Evolutionary conservation across 2,888 invertebrate species (phyloP).

Genomic region (Oscheius sp.): DNA sequence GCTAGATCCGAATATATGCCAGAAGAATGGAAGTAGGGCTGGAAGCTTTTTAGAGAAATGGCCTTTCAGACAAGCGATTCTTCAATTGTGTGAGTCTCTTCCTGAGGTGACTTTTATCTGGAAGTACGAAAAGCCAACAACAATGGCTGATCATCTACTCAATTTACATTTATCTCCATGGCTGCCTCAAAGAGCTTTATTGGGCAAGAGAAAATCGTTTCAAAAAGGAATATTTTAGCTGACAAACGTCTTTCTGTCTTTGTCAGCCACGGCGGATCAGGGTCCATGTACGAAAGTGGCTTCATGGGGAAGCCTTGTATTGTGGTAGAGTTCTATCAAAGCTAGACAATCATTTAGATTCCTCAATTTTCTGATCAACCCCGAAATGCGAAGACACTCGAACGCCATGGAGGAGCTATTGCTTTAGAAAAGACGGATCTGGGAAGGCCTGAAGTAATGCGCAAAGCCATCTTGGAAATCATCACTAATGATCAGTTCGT

Average conservation of each 20-base stretch:
- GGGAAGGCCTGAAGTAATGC: constrained; percentile 18
- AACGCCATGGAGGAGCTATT: constrained; percentile 41
- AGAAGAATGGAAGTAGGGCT: background rate
- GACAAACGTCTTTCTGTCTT: constrained; percentile 19
- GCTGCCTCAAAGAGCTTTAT: constrained; percentile 51
- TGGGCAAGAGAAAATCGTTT: constrained; percentile 8
- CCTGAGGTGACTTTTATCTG: constrained; percentile 44
- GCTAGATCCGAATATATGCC: constrained; percentile 30
- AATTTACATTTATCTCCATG: constrained; percentile 47
- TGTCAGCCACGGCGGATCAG: constrained; percentile 25
- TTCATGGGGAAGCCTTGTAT: constrained; percentile 26
- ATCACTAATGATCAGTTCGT: background rate
- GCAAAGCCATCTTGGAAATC: background rate
- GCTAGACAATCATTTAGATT: constrained; percentile 26
- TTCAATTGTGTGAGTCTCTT: constrained; percentile 10
- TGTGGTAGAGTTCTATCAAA: background rate
- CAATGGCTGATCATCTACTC: constrained; percentile 17
- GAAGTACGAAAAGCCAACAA: constrained; percentile 41
- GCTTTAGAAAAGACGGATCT: constrained; percentile 39
- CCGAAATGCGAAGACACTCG: constrained; percentile 47
- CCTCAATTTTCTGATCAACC: constrained; percentile 39
- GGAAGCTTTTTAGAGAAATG: background rate
- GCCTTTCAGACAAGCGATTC: background rate
- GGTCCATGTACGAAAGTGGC: constrained; percentile 15
- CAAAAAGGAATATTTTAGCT: background rate